Evolutionary conservation across 2,113 vertebrate genomes (phyloP).

Genomic region (Percopsis transmontana): DNA sequence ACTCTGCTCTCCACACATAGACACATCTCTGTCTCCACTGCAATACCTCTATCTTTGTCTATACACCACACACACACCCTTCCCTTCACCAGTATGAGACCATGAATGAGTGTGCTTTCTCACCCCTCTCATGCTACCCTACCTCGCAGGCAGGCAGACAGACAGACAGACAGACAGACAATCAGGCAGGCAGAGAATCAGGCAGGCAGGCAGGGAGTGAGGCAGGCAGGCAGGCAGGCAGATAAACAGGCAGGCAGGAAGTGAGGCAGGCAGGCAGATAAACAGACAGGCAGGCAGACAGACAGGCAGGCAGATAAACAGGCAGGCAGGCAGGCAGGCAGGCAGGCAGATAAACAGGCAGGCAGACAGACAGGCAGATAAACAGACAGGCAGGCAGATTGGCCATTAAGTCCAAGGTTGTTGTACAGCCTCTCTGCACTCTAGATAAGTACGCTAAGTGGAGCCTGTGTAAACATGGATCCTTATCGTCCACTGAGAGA

Average conservation of each 20-base stretch:
- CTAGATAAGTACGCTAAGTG: conserved; percentile 64
- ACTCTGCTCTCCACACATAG: conserved; percentile 40
- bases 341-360: not conserved
- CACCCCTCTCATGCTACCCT: conserved; percentile 54
- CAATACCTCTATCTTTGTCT: not conserved
- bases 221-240: not conserved
- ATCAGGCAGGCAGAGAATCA: too few relatives aligned
- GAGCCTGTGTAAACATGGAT: conserved; percentile 65
- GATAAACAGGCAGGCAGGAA: too few relatives aligned
- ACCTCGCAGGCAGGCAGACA: conserved; percentile 20
- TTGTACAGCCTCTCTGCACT: conserved; percentile 62
- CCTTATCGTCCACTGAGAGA: conserved; percentile 58
- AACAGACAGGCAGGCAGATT: conserved; percentile 55
- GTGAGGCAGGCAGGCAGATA: too few relatives aligned
- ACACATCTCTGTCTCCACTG: not conserved
- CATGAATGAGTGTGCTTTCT: conserved; percentile 56
- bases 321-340: too few relatives aligned
- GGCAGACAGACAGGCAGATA: too few relatives aligned
- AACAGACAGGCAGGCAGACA: conserved; percentile 48
- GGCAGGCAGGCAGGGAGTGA: too few relatives aligned
- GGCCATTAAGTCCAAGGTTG: conserved; percentile 57
- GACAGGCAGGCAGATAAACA: too few relatives aligned
- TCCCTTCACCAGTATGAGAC: conserved; percentile 31
- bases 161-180: conserved; percentile 15
- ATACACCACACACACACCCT: conserved; percentile 1